Evolutionary conservation across 2,888 invertebrate genomes (phyloP).

Genomic region (Drosophila tripunctata): DNA sequence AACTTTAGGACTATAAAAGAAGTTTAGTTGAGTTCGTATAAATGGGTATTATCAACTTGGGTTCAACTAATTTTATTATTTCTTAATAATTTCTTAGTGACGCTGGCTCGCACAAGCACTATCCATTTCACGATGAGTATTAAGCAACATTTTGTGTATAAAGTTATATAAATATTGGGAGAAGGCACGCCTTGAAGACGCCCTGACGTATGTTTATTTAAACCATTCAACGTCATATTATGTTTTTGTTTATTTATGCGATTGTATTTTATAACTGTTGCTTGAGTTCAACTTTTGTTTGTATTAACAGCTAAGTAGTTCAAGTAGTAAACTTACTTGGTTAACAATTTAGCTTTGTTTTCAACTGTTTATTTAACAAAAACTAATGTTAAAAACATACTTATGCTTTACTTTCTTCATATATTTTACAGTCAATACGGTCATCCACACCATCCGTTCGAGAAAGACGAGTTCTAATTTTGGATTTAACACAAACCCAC

Average conservation of each 20-base stretch:
- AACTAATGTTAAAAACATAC: not conserved
- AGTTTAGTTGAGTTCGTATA: not conserved
- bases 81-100: constrained; percentile 68
- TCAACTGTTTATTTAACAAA: not conserved
- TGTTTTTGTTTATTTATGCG: constrained; percentile 25
- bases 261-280: not conserved
- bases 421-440: constrained; percentile 85
- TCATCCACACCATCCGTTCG: constrained; percentile 87
- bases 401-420: constrained; percentile 8
- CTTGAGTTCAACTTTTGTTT: constrained; percentile 6
- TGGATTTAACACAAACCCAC: not conserved
- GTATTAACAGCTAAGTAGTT: not conserved
- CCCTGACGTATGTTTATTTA: constrained; percentile 32
- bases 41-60: not conserved
- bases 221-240: constrained; percentile 16
- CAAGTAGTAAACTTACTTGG: not conserved
- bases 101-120: constrained; percentile 84
- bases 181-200: not conserved
- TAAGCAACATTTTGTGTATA: constrained; percentile 45
- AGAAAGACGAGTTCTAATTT: constrained; percentile 86
- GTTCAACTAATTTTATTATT: constrained; percentile 1
- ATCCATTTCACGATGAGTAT: constrained; percentile 85
- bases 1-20: not conserved
- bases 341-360: not conserved
- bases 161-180: constrained; percentile 23